Percentiles rank a stretch among this genome's conserved stretches.
Conservation (phyloP, 2,113 vertebrate genomes). For the Indri indri region DNA sequence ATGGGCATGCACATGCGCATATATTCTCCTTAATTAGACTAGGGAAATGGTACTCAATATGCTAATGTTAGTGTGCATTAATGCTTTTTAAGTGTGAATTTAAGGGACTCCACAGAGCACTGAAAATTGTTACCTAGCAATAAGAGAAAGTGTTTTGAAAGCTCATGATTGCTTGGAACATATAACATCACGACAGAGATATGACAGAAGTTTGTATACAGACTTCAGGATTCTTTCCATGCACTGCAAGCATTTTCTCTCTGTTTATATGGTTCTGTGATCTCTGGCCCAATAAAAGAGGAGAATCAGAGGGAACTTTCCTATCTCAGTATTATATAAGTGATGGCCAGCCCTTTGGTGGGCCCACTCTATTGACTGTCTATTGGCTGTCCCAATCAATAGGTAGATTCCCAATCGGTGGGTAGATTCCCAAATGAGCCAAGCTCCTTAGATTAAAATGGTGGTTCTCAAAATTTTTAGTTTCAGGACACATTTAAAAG, state of each 20-base stretch:
- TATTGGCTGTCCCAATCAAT: neutral
- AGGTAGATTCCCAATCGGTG: neutral
- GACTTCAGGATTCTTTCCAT: neutral
- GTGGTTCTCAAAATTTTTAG: neutral
- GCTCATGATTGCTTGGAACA: neutral
- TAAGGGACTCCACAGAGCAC: neutral
- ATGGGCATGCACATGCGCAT: neutral
- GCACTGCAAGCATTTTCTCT: neutral
- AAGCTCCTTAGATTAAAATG: neutral
- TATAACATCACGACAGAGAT: neutral
- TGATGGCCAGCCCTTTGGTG: neutral
- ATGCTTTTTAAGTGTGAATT: constrained; percentile 3
- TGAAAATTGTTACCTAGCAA: neutral
- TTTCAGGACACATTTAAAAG: neutral
- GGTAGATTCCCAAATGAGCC: neutral
- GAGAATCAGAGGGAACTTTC: neutral
- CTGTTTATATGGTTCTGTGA: neutral
- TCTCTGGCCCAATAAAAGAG: neutral
- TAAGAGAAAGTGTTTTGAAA: constrained; percentile 45
- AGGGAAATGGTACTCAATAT: neutral
- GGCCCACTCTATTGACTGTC: neutral
- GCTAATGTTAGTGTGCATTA: neutral
- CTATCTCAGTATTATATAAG: neutral
- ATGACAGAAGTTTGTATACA: neutral
- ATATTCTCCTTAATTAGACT: neutral